Evolutionary conservation across 2,888 invertebrate genomes (phyloP), one percentile per base, ranked within the genome.

Genomic region (Rhorus exstirpatorius): DNA sequence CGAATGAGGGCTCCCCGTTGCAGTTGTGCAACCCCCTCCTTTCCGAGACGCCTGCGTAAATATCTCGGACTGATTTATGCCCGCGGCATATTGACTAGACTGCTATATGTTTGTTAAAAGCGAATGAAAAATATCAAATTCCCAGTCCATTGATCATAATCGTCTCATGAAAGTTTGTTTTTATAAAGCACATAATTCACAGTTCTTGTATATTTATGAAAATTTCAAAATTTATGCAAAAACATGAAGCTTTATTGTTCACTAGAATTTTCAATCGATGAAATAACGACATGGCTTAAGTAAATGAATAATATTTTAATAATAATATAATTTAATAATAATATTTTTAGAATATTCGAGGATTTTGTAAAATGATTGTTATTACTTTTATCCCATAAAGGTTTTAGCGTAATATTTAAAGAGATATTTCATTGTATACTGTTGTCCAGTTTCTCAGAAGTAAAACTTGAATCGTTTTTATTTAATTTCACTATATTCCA

Each of bases 21-120:
- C 77, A 70, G 68, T 77, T 61, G 60, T 77, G 68, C 63, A 78
- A 8, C 53, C 31, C 77, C 67, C 24, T 41, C 41, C 17, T 41
- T 17, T 14, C 63, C 68, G 71, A 71, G 71, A 78, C 55, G 53
- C 55, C 24, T 35, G 71, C 70, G 49, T 55, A 55, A 63, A 61
- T 77, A 61, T 61, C 77, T 60, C 71, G 35, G 63, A 70, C 63
- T 78, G 70, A 78, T 78, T 78, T 78, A 78, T 78, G 55, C 55
- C 35, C 61, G 41, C 70, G 55, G 70, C 63, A 71, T 70, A 78
- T 78, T 78, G 71, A 78, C 70, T 71, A 55, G 71, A 63, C 63
- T 78, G 71, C 46, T 44, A 61, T 41, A 61, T 71, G 63, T 70
- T 61, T 71, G 44, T 53, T 71, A 17, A 70, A 63, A 78, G 26